Conservation (phyloP, 2,888 invertebrate genomes). For the Operophtera brumata region DNA sequence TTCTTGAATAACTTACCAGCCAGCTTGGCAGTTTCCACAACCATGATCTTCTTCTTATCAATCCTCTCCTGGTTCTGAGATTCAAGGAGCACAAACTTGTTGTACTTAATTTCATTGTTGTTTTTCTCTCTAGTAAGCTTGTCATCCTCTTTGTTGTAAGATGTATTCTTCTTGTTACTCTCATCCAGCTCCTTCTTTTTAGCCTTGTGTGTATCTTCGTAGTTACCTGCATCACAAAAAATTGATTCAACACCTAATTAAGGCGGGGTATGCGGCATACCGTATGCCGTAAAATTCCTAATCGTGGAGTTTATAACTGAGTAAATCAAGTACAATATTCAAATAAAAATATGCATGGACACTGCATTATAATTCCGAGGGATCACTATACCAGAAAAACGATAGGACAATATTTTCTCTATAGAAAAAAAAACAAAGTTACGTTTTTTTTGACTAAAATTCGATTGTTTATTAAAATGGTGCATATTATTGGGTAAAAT, state of each 20-base stretch:
- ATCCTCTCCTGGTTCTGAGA: slow-evolving; percentile 75
- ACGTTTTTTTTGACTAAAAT: too few relatives aligned
- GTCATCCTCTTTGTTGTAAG: slow-evolving; percentile 70
- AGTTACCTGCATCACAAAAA: slow-evolving; percentile 50
- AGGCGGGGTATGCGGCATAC: too few relatives aligned
- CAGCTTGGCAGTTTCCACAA: slow-evolving; percentile 59
- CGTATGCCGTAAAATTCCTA: too few relatives aligned
- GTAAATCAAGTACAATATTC: too few relatives aligned
- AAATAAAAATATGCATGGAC: too few relatives aligned
- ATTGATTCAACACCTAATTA: not conserved
- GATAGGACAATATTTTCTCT: too few relatives aligned
- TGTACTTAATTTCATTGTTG: slow-evolving; percentile 67
- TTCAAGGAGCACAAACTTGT: slow-evolving; percentile 65
- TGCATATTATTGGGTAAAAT: too few relatives aligned
- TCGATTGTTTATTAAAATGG: too few relatives aligned
- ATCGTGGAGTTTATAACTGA: too few relatives aligned
- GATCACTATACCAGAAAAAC: too few relatives aligned
- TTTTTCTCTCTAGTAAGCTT: slow-evolving; percentile 70
- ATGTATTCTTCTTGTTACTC: slow-evolving; percentile 61
- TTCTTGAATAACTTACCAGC: slow-evolving; percentile 20
- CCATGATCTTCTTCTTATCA: slow-evolving; percentile 61
- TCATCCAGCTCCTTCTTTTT: slow-evolving; percentile 68
- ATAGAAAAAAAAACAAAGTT: too few relatives aligned
- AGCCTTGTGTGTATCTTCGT: slow-evolving; percentile 56
- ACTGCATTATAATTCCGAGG: too few relatives aligned